phyloP scores from a whole-genome alignment of 2,888 invertebrate species.

The Meta bourneti region DNA sequence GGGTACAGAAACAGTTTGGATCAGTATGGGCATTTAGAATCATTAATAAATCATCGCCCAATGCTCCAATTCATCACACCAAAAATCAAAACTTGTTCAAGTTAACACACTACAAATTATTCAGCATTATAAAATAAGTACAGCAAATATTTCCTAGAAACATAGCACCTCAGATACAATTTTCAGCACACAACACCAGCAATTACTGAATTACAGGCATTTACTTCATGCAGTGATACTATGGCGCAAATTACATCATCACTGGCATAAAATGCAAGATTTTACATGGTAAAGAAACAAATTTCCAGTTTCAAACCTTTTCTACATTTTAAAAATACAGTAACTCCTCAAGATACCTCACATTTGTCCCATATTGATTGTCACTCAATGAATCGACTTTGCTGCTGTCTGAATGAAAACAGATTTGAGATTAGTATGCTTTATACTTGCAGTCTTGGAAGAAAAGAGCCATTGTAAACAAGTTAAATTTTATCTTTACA shows the following conservation, averaged over 20 bases:
- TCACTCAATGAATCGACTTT: too few species aligned
- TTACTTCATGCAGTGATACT: constrained; percentile 4
- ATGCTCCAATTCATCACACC: background rate
- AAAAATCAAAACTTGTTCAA: background rate
- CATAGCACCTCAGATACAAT: constrained; percentile 18
- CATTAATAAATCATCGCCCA: background rate
- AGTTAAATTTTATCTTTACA: too few species aligned
- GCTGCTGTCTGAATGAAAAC: too few species aligned
- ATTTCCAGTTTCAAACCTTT: constrained; percentile 59
- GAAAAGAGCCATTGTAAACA: too few species aligned
- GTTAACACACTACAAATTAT: background rate
- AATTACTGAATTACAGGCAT: constrained; percentile 15
- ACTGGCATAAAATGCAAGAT: background rate
- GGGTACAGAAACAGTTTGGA: too few species aligned
- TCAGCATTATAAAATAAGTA: background rate
- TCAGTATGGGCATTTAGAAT: background rate
- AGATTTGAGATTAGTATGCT: too few species aligned
- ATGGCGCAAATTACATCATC: constrained; percentile 22
- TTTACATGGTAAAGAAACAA: too few species aligned
- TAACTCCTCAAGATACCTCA: constrained; percentile 37
- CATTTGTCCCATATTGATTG: background rate
- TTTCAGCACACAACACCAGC: constrained; percentile 28
- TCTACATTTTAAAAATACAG: constrained; percentile 51
- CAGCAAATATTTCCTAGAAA: background rate
- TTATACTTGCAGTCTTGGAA: too few species aligned